Evolutionary conservation across 2,888 invertebrate genomes (phyloP).

Genomic region (Rhorus exstirpatorius): DNA sequence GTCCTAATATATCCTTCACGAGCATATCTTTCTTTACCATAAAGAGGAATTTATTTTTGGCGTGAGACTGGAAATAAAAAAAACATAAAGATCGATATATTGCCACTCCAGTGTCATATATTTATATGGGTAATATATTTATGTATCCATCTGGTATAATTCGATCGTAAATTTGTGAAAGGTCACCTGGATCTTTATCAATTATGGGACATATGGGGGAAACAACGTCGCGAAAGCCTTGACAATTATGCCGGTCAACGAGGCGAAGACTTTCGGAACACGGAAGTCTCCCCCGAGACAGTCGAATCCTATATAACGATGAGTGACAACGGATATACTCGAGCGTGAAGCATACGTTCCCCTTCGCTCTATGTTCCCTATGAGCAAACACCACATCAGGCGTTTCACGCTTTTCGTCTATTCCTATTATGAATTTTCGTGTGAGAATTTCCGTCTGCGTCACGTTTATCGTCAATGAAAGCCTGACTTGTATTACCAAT

Average conservation of each 20-base stretch:
- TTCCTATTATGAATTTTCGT: not conserved
- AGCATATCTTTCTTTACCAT: no score
- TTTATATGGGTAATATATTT: not conserved
- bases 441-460: conserved; percentile 9
- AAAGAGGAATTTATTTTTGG: no score
- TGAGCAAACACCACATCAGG: not conserved
- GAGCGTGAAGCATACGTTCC: conserved; percentile 35
- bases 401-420: conserved; percentile 4
- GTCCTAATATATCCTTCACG: no score
- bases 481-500: conserved; percentile 14
- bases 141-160: not conserved
- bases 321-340: conserved; percentile 50
- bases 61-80: no score
- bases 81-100: no score
- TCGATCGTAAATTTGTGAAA: conserved; percentile 31
- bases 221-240: conserved; percentile 48
- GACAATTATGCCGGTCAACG: conserved; percentile 67
- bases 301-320: conserved; percentile 42
- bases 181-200: conserved; percentile 65
- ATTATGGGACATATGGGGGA: conserved; percentile 67
- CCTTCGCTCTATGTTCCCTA: conserved; percentile 18
- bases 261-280: conserved; percentile 22
- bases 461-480: no score
- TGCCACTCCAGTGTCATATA: no score
- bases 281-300: conserved; percentile 35